Conservation (phyloP, 1,140 invertebrate genomes). For the Cylas formicarius region DNA sequence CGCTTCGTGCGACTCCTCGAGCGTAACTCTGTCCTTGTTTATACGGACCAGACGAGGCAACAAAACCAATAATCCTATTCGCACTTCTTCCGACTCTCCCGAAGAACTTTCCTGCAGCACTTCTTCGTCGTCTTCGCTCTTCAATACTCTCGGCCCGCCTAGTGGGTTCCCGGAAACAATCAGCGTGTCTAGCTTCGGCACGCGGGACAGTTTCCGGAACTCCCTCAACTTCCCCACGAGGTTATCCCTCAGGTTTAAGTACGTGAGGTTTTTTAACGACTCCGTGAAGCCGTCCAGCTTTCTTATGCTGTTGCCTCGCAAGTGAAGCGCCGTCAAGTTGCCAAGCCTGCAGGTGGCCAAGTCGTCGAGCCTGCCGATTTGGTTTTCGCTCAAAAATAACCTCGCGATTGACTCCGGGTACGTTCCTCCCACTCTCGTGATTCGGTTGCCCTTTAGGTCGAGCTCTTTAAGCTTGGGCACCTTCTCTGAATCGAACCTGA, state of each 20-base stretch:
- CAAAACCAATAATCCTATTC: conserved; percentile 43
- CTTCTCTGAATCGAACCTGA: conserved; percentile 29
- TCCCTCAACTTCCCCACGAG: conserved; percentile 45
- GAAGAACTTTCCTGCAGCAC: conserved; percentile 42
- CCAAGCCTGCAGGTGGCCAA: conserved; percentile 41
- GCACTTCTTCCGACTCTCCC: conserved; percentile 34
- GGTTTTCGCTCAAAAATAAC: conserved; percentile 29
- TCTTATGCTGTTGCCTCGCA: conserved; percentile 47
- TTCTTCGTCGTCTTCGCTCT: conserved; percentile 33
- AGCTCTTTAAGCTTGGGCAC: conserved; percentile 39
- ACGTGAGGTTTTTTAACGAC: conserved; percentile 42
- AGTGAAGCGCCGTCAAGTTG: conserved; percentile 47
- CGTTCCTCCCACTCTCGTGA: conserved; percentile 41
- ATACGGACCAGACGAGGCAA: conserved; percentile 43
- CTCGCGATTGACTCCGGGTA: conserved; percentile 42
- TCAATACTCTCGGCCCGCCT: conserved; percentile 33
- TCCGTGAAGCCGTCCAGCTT: conserved; percentile 44
- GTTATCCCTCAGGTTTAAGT: conserved; percentile 48
- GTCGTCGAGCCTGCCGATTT: conserved; percentile 19
- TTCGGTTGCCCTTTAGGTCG: conserved; percentile 44
- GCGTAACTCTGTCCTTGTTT: conserved; percentile 44
- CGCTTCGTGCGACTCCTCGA: conserved; percentile 44
- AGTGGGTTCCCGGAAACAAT: conserved; percentile 41
- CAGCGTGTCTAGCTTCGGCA: conserved; percentile 43
- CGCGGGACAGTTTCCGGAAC: conserved; percentile 45